Evolutionary conservation across 2,113 vertebrate genomes (phyloP).

Genomic region (Sander vitreus): DNA sequence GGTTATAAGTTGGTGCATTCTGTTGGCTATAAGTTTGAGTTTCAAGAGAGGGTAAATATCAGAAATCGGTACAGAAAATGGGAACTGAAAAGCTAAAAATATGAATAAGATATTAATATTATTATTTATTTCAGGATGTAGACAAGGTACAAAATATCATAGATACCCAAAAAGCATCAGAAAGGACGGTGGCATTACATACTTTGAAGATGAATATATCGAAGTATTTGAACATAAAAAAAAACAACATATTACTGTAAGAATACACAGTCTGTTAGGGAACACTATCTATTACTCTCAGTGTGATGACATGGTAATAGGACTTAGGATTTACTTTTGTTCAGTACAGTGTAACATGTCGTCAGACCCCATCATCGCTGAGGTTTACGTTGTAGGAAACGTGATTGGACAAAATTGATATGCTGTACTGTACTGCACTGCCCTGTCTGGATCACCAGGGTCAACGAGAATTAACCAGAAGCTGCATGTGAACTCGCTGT

Average conservation of each 20-base stretch:
- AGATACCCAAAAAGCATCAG: too few relatives aligned
- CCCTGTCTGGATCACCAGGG: constrained; percentile 14
- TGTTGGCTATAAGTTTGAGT: not conserved
- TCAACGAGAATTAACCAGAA: constrained; percentile 46
- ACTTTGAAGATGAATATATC: not conserved
- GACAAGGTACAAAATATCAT: not conserved
- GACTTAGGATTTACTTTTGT: not conserved
- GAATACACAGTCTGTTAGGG: not conserved
- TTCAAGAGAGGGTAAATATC: not conserved
- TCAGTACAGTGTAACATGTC: not conserved
- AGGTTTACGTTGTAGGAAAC: not conserved
- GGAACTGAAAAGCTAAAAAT: constrained; percentile 1
- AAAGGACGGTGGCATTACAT: not conserved
- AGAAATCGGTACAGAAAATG: not conserved
- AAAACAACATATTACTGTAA: not conserved
- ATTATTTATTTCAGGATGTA: not conserved
- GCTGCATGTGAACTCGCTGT: constrained; percentile 16
- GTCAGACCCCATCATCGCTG: not conserved
- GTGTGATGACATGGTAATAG: not conserved
- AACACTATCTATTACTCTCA: not conserved
- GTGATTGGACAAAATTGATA: constrained; percentile 13
- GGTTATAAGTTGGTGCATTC: not conserved
- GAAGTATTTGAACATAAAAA: not conserved
- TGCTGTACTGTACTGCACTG: not conserved
- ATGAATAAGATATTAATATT: not conserved